Conservation (phyloP, 1,140 invertebrate species). For the Microplitis demolitor region DNA sequence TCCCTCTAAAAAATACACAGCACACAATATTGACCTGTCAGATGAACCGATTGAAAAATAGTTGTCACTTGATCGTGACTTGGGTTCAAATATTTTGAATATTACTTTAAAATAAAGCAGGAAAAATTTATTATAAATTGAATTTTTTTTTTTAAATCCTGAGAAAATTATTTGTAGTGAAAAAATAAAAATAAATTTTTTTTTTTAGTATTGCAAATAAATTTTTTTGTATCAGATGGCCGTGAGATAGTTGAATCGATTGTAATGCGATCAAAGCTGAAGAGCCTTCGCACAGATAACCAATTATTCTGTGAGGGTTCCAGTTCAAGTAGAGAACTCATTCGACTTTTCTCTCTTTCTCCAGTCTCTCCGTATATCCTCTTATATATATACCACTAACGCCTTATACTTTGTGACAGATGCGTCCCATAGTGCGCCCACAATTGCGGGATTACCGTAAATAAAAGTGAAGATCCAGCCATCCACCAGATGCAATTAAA, state of each 20-base stretch:
- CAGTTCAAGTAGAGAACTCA: too few relatives aligned
- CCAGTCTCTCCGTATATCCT: not conserved
- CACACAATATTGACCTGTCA: not conserved
- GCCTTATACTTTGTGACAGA: slow-evolving; percentile 48
- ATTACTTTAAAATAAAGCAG: too few relatives aligned
- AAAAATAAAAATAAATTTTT: too few relatives aligned
- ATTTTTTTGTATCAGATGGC: not conserved
- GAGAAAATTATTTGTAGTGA: not conserved
- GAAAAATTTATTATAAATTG: too few relatives aligned
- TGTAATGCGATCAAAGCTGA: slow-evolving; percentile 54
- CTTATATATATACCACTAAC: slow-evolving; percentile 4
- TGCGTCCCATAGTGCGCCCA: slow-evolving; percentile 52
- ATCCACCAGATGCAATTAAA: slow-evolving; percentile 38
- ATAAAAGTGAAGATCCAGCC: slow-evolving; percentile 24
- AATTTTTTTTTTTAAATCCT: too few relatives aligned
- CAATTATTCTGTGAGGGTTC: slow-evolving; percentile 51
- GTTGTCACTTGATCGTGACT: not conserved
- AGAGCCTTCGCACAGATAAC: slow-evolving; percentile 61
- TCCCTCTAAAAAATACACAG: not conserved
- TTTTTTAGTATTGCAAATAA: too few relatives aligned
- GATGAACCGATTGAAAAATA: not conserved
- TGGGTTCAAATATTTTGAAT: not conserved
- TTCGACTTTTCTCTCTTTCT: too few relatives aligned
- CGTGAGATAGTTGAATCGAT: slow-evolving; percentile 42
- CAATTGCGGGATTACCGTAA: slow-evolving; percentile 53